Evolutionary conservation across 2,888 invertebrate species (phyloP).

Genomic region (Syrphus vitripennis): DNA sequence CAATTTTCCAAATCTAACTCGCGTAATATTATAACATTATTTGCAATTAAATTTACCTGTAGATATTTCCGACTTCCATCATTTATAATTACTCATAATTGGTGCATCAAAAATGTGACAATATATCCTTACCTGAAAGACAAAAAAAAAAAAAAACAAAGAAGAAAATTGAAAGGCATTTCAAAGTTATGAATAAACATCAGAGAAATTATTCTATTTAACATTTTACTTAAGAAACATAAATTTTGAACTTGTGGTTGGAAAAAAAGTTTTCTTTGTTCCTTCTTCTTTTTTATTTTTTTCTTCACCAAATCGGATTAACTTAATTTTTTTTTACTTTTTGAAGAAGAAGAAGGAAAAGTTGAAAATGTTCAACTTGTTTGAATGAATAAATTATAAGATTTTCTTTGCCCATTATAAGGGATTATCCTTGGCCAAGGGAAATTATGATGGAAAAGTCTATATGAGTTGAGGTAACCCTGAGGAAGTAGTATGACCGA

Average conservation of each 20-base stretch:
- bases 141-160: conserved; percentile 2
- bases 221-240: conserved; percentile 8
- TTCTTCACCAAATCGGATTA: conserved; percentile 53
- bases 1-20: conserved; percentile 42
- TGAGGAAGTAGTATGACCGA: conserved; percentile 13
- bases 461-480: conserved; percentile 2
- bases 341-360: neutral
- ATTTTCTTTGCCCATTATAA: conserved; percentile 48
- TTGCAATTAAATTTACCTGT: conserved; percentile 60
- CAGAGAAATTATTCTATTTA: neutral
- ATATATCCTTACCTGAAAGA: conserved; percentile 51
- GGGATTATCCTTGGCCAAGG: conserved; percentile 51
- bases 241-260: conserved; percentile 33
- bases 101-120: conserved; percentile 31
- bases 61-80: neutral
- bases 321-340: neutral
- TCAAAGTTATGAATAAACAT: neutral
- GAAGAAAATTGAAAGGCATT: neutral
- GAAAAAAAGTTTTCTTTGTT: conserved; percentile 29
- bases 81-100: conserved; percentile 29
- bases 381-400: conserved; percentile 59
- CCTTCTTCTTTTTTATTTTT: too few relatives aligned
- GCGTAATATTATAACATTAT: conserved; percentile 30
- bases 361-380: conserved; percentile 60
- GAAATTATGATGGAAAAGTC: conserved; percentile 31